Evolutionary conservation across 2,113 vertebrate species (phyloP).

Genomic region (Collichthys lucidus): DNA sequence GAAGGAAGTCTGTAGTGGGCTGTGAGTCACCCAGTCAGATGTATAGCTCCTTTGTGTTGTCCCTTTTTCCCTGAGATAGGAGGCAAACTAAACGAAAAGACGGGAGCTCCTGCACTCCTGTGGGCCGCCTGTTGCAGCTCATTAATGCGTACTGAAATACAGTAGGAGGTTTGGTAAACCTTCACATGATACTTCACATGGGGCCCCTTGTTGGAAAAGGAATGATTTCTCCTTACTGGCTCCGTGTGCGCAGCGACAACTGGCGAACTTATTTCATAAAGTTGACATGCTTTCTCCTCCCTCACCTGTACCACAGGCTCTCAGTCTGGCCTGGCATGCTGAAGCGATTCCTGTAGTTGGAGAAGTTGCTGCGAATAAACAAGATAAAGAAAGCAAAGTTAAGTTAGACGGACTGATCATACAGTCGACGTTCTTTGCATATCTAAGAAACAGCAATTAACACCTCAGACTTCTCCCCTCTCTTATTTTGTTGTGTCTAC

Average conservation of each 20-base stretch:
- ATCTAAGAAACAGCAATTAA: slow-evolving; percentile 67
- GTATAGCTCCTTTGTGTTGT: slow-evolving; percentile 69
- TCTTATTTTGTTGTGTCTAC: slow-evolving; percentile 55
- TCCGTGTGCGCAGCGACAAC: not conserved
- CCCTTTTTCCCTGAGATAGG: slow-evolving; percentile 56
- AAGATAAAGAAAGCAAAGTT: slow-evolving; percentile 47
- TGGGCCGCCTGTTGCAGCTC: slow-evolving; percentile 43
- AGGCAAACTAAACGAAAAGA: slow-evolving; percentile 37
- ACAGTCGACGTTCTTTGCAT: slow-evolving; percentile 68
- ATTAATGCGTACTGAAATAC: slow-evolving; percentile 58
- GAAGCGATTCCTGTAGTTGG: slow-evolving; percentile 89
- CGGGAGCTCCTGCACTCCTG: not conserved
- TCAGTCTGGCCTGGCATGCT: slow-evolving; percentile 88
- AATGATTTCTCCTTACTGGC: slow-evolving; percentile 19
- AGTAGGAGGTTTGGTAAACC: slow-evolving; percentile 43
- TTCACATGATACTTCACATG: slow-evolving; percentile 36
- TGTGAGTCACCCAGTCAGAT: slow-evolving; percentile 63
- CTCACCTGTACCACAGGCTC: slow-evolving; percentile 88
- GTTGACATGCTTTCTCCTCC: slow-evolving; percentile 18
- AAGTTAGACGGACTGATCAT: slow-evolving; percentile 63
- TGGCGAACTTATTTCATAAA: not conserved
- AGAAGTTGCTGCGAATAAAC: slow-evolving; percentile 87
- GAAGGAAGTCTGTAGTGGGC: slow-evolving; percentile 46
- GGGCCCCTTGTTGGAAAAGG: slow-evolving; percentile 35
- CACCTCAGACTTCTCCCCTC: slow-evolving; percentile 61